These are phyloP conservation scores for Bolinopsis microptera DNA, from an alignment of 37 sponge, comb jelly and placozoan species.

Conservation along the genomic window DNA sequence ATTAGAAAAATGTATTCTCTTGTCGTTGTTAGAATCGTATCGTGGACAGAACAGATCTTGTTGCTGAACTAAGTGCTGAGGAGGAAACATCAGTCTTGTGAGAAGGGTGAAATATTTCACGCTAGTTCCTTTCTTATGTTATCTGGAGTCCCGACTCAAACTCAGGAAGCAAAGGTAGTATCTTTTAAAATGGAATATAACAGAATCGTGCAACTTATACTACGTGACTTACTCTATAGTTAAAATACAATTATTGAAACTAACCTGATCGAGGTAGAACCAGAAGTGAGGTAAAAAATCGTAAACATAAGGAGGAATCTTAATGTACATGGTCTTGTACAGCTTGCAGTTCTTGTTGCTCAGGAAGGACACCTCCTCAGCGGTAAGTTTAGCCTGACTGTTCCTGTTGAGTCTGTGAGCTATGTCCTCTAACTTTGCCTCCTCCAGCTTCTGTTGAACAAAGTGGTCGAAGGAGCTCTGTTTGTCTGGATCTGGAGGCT, in stretches of 20 bases:
- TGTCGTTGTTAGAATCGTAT: conserved; percentile 35
- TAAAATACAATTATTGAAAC: background rate
- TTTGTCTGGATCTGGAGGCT: conserved; percentile 52
- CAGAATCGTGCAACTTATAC: too few relatives aligned
- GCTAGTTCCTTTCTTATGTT: background rate
- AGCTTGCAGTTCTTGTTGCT: conserved; percentile 26
- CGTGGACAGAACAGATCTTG: conserved; percentile 25
- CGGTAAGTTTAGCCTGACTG: conserved; percentile 22
- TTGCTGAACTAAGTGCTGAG: conserved; percentile 41
- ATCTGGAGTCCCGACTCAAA: background rate
- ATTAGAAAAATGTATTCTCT: conserved; percentile 21
- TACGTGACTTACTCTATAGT: too few relatives aligned
- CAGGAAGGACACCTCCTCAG: conserved; percentile 50
- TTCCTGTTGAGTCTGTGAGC: conserved; percentile 33
- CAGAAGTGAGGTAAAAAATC: conserved; percentile 51
- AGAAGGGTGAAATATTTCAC: background rate
- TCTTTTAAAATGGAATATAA: too few relatives aligned
- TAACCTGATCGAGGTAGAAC: conserved; percentile 50
- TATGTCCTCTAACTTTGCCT: conserved; percentile 51
- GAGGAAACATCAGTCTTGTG: too few relatives aligned
- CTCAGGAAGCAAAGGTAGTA: too few relatives aligned
- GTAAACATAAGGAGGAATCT: conserved; percentile 47
- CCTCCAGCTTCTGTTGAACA: conserved; percentile 58
- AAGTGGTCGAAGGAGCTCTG: conserved; percentile 24
- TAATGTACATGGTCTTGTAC: background rate